Base-by-base conservation (phyloP, 2,888 invertebrate species). In the Trypoxylon attenuatum region DNA sequence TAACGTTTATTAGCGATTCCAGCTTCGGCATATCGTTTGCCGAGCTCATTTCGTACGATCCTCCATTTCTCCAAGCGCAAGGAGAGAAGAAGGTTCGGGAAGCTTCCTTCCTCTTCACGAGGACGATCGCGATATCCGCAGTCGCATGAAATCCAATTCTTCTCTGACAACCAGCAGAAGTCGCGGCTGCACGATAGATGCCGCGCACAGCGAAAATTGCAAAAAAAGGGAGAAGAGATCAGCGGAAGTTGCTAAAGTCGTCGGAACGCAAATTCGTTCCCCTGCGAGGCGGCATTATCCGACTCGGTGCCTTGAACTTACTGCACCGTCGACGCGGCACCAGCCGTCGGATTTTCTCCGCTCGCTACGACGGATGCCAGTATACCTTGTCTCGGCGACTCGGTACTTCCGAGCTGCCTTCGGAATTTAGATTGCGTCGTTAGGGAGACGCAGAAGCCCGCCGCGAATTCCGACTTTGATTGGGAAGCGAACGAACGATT, bases 381-480 rank as follows among this genome's bases (percentile, higher is more conserved):
- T 51, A 59, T 53, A 65, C 42, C 69, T 57, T 53, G 49, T 29
- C 39, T 13, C 49, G n/a, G n/a, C n/a, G n/a, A n/a, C n/a, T n/a
- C n/a, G n/a, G n/a, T 50, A 58, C 54, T 67, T 69, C 49, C 47
- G 21, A 22, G 52, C 46, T 53, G 61, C 61, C 71, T 60, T 70
- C 52, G 76, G 82, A 81, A 82, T 82, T 82, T 80, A 82, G 77
- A 82, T 82, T 81, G 80, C 81, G 64, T 82, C 77, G 82, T 82
- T 82, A 81, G 73, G 39, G 60, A 68, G 62, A 59, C 69, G 67
- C 63, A 63, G 68, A 64, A 71, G 59, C 57, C 61, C 63, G 68
- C 33, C 65, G 62, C 56, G 69, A 60, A 71, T 73, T 71, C 69
- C 61, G 65, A 76, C 76, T 78, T 79, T 80, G 78, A 79, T 80